Evolutionary conservation across 2,888 invertebrate species (phyloP).

Genomic region (Coenonympha arcania): DNA sequence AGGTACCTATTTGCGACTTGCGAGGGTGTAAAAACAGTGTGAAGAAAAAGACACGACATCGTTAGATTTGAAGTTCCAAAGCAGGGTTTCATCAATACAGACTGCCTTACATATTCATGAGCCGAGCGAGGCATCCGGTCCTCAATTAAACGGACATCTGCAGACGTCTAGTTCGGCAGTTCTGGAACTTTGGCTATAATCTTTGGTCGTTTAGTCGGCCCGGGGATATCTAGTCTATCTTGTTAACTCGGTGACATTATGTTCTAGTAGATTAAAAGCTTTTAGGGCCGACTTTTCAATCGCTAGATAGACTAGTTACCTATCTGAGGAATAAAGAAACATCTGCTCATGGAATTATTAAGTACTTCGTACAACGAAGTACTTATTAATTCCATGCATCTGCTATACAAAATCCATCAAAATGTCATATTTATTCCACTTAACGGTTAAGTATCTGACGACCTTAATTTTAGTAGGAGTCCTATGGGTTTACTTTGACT

Average conservation of each 20-base stretch:
- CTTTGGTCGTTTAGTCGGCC: slow-evolving; percentile 12
- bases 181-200: slow-evolving; percentile 21
- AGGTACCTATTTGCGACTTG: too few relatives aligned
- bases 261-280: not conserved
- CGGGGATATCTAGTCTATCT: not conserved
- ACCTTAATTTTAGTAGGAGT: too few relatives aligned
- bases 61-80: not conserved
- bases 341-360: too few relatives aligned
- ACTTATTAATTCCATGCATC: too few relatives aligned
- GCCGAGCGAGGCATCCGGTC: slow-evolving; percentile 20
- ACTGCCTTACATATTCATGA: slow-evolving; percentile 37
- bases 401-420: too few relatives aligned
- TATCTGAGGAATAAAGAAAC: too few relatives aligned
- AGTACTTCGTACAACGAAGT: too few relatives aligned
- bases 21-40: not conserved
- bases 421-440: too few relatives aligned
- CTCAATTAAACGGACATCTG: slow-evolving; percentile 38
- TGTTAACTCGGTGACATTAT: slow-evolving; percentile 6
- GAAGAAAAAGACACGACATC: slow-evolving; percentile 1
- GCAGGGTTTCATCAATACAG: slow-evolving; percentile 10
- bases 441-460: too few relatives aligned
- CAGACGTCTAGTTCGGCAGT: slow-evolving; percentile 28
- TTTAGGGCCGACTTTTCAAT: too few relatives aligned
- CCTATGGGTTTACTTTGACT: too few relatives aligned
- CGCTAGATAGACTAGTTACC: too few relatives aligned